Conservation (phyloP, 2,888 invertebrate species). For the Chirona hameri region DNA sequence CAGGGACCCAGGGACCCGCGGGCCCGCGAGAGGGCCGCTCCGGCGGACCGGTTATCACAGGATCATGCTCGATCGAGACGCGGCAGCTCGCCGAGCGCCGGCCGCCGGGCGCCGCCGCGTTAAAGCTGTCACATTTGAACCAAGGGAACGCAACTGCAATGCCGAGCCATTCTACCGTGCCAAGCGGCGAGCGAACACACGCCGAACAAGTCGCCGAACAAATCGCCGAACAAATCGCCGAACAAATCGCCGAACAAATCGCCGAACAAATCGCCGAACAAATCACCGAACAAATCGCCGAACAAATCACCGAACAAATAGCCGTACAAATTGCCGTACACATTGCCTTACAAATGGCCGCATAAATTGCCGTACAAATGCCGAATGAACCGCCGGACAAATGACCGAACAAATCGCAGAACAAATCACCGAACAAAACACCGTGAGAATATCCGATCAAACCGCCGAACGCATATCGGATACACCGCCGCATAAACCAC, state of each 20-base stretch:
- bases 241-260: no score
- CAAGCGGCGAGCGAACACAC: no score
- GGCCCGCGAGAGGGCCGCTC: background rate
- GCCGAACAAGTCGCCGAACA: no score
- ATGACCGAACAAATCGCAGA: background rate
- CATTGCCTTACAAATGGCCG: background rate
- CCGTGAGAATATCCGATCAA: background rate
- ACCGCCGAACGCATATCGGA: background rate
- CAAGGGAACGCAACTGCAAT: background rate
- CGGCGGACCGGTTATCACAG: background rate
- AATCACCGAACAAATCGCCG: background rate
- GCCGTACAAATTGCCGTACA: background rate
- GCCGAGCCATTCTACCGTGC: background rate
- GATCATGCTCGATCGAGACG: background rate
- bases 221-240: no score
- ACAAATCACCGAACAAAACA: background rate
- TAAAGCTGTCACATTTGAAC: conserved; percentile 25
- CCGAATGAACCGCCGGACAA: no score
- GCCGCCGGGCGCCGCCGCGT: background rate
- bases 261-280: background rate
- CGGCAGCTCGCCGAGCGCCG: background rate
- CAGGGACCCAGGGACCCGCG: background rate
- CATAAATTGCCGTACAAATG: no score
- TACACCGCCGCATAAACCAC: background rate
- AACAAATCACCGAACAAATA: background rate